These are phyloP conservation scores for Drosophila tristis DNA, from an alignment of 1,140 invertebrate genomes.

Conservation along the genomic window DNA sequence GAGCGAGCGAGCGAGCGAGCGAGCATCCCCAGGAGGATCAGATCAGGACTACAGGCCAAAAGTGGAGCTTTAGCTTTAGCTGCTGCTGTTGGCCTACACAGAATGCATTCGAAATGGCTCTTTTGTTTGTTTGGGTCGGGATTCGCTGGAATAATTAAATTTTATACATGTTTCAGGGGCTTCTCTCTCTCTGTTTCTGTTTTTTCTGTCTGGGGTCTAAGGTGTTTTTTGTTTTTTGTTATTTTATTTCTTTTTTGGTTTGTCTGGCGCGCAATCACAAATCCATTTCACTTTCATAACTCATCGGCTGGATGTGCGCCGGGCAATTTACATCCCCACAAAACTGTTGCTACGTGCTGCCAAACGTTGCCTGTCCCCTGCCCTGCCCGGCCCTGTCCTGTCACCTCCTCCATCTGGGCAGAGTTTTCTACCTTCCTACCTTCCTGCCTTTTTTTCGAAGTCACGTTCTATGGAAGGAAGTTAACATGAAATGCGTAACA, in stretches of 20 bases:
- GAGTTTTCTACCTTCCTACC: neutral
- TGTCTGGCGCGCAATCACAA: conserved; percentile 42
- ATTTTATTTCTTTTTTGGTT: neutral
- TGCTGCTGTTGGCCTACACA: conserved; percentile 13
- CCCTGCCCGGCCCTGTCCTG: neutral
- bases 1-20: neutral
- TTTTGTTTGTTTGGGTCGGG: conserved; percentile 27
- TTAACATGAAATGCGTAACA: conserved; percentile 53
- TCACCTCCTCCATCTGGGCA: neutral
- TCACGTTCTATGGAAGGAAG: conserved; percentile 38
- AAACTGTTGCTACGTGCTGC: no score
- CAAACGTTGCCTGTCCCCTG: neutral
- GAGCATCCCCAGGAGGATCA: conserved; percentile 16
- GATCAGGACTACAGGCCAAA: no score
- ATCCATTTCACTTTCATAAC: conserved; percentile 78
- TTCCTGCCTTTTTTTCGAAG: conserved; percentile 10
- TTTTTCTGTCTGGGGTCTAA: conserved; percentile 29
- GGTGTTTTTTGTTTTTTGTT: conserved; percentile 14
- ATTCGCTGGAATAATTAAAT: conserved; percentile 79
- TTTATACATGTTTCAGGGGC: conserved; percentile 67
- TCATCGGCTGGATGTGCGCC: conserved; percentile 38
- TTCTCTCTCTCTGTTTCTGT: conserved; percentile 30
- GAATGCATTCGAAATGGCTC: conserved; percentile 63
- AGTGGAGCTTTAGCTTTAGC: conserved; percentile 11
- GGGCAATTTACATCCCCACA: conserved; percentile 67